These are phyloP conservation scores for Oligia latruncula DNA, from an alignment of 2,888 invertebrate species.

Conservation along the genomic window DNA sequence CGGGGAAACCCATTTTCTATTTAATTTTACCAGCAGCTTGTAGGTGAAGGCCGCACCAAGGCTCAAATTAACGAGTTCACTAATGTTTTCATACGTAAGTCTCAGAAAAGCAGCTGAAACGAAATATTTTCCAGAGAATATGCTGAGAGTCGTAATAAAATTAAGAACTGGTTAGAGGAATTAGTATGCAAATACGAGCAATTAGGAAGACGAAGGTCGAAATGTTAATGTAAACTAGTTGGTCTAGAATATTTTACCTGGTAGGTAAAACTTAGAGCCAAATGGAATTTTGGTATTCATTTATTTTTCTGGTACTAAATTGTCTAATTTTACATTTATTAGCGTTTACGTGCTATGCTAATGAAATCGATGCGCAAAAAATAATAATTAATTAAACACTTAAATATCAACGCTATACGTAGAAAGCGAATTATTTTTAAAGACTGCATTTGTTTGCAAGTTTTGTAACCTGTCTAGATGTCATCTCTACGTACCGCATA, in stretches of 20 bases:
- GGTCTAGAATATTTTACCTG: not conserved
- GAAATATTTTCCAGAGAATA: conserved; percentile 22
- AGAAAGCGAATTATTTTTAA: not conserved
- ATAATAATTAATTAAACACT: no score
- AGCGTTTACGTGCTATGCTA: not conserved
- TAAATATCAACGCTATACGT: no score
- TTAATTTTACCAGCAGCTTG: conserved; percentile 12
- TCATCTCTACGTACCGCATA: not conserved
- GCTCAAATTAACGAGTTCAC: conserved; percentile 29
- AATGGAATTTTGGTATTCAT: not conserved
- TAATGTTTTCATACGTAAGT: conserved; percentile 30
- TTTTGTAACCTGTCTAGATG: not conserved
- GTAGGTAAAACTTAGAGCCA: not conserved
- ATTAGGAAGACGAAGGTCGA: conserved; percentile 41
- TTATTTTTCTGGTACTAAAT: not conserved
- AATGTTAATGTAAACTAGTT: conserved; percentile 5
- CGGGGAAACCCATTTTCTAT: conserved; percentile 20
- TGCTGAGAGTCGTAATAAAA: not conserved
- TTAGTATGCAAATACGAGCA: conserved; percentile 32
- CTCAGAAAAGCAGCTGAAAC: conserved; percentile 5
- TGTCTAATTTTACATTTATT: not conserved
- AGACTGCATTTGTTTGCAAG: not conserved
- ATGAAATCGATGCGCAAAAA: not conserved
- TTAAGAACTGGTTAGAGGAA: conserved; percentile 42
- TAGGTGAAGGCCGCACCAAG: conserved; percentile 47